Evolutionary conservation across 2,113 vertebrate species (phyloP), one percentile per base, ranked within the genome.

Genomic region (Pteropus alecto): DNA sequence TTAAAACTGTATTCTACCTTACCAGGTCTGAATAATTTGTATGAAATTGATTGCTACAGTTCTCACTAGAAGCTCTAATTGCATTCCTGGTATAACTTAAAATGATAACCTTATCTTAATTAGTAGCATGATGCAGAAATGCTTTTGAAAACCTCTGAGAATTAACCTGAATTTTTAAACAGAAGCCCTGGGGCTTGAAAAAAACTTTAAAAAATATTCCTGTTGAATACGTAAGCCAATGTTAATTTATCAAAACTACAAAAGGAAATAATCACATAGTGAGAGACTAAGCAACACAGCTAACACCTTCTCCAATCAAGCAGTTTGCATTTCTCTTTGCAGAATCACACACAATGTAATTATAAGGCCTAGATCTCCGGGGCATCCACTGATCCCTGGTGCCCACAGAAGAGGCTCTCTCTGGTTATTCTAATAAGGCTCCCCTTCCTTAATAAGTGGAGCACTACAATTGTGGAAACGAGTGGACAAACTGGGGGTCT

Each of bases 61-160:
- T 98, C 98, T 98, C 98, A 98, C 97, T 96, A 98, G 98, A 98
- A 98, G 91, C 95, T 98, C 98, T 99, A 99, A 98, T 98, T 99
- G 98, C 98, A 98, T 99, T 98, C 98, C 96, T 98, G 84, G 97
- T 98, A 97, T 98, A 99, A 99, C 98, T 99, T 99, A 98, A 98
- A 99, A 98, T 98, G 98, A 98, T 98, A 99, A 99, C 98, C 98
- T 98, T 98, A 99, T 99, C 98, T 98, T 99, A 99, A 99, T 99
- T 98, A 98, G 98, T 98, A 98, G 95, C 97, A 98, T 98, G 98
- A 98, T 98, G 98, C 97, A 98, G 98, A 98, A 98, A 98, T 97
- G 97, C 91, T 98, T 98, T 97, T 96, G 97, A 98, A 99, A 98
- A 96, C 97, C 74, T 46, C 67, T 1, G 94, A 98, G 98, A 97